These are phyloP conservation scores for Strigamia maritima DNA, from an alignment of 2,888 invertebrate genomes.

Conservation along the genomic window DNA sequence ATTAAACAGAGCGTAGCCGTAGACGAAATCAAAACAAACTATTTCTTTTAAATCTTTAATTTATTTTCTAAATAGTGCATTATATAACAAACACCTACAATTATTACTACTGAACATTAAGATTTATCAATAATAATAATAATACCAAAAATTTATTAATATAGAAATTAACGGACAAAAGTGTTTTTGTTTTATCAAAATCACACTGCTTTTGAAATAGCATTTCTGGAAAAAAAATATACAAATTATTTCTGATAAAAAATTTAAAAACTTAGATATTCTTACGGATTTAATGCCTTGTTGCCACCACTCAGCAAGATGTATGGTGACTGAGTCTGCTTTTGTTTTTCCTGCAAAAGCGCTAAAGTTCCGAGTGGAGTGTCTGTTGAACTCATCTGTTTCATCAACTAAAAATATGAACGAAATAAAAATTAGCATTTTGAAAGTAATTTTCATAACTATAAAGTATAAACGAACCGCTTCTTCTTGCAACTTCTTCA, in stretches of 20 bases:
- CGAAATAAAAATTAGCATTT: neutral
- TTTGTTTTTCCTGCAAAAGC: slow-evolving; percentile 92
- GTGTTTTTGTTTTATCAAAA: neutral
- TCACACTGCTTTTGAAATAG: slow-evolving; percentile 34
- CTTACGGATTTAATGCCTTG: slow-evolving; percentile 43
- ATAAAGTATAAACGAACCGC: slow-evolving; percentile 60
- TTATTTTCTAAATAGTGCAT: neutral
- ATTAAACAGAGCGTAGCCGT: too few relatives aligned
- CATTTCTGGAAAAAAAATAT: slow-evolving; percentile 21
- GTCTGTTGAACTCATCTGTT: slow-evolving; percentile 96
- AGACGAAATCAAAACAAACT: neutral
- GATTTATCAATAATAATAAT: neutral
- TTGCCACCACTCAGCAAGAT: slow-evolving; percentile 78
- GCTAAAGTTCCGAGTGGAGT: slow-evolving; percentile 93
- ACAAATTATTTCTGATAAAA: neutral
- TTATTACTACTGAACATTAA: neutral
- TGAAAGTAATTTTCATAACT: neutral
- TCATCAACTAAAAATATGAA: slow-evolving; percentile 65
- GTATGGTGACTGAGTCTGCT: slow-evolving; percentile 87
- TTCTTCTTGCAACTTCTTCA: slow-evolving; percentile 91
- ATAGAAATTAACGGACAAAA: neutral
- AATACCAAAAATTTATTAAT: neutral
- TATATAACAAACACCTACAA: neutral
- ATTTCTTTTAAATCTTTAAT: neutral
- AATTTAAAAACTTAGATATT: neutral